These are phyloP conservation scores for Scaptomyza hsui DNA, from an alignment of 1,140 invertebrate genomes.

Conservation along the genomic window DNA sequence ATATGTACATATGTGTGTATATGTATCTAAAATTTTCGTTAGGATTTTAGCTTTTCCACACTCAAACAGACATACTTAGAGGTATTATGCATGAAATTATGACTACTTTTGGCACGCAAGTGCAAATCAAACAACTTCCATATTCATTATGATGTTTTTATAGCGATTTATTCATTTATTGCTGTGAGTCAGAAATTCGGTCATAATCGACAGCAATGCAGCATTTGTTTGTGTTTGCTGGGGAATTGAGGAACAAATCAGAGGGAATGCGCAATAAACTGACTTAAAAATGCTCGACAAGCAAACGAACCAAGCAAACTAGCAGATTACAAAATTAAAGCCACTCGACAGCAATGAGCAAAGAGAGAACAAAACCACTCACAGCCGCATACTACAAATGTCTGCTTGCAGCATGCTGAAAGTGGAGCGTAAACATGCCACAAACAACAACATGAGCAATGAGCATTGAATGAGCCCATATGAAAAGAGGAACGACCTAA, in stretches of 20 bases:
- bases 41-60: conserved; percentile 36
- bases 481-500: conserved; percentile 71
- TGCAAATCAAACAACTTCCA: conserved; percentile 44
- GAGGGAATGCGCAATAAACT: conserved; percentile 23
- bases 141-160: conserved; percentile 29
- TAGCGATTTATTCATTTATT: conserved; percentile 22
- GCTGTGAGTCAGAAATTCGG: conserved; percentile 54
- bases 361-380: conserved; percentile 5
- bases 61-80: neutral
- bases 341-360: conserved; percentile 32
- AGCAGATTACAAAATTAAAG: conserved; percentile 50
- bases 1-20: neutral
- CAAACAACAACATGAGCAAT: conserved; percentile 28
- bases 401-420: conserved; percentile 13
- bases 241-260: conserved; percentile 63
- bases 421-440: conserved; percentile 37
- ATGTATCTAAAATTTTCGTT: conserved; percentile 25
- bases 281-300: conserved; percentile 26
- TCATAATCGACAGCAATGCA: conserved; percentile 19
- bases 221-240: conserved; percentile 31
- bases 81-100: conserved; percentile 25
- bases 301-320: conserved; percentile 6
- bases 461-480: conserved; percentile 43
- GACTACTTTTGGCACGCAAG: conserved; percentile 33
- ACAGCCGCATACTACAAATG: neutral